Conservation (phyloP, 92 coral and sea anemone genomes). For the Siderastrea siderea region DNA sequence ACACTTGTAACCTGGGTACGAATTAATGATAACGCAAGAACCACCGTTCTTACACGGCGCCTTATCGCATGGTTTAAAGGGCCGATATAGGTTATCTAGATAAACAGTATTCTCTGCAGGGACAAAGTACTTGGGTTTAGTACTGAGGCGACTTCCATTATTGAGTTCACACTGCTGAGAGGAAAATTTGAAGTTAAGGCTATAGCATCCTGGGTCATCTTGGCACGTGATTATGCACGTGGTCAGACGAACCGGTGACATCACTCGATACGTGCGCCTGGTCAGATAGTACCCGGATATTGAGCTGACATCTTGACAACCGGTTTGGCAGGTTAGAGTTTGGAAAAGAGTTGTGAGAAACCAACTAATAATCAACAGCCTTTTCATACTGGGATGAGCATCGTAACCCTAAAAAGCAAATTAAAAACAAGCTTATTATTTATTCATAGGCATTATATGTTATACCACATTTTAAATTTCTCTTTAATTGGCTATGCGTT, state of each 20-base stretch:
- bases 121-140: constrained; percentile 25
- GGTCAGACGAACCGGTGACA: constrained; percentile 40
- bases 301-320: constrained; percentile 59
- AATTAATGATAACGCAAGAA: constrained; percentile 36
- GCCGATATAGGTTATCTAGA: constrained; percentile 59
- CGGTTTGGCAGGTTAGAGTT: constrained; percentile 13
- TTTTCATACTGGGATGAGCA: background rate
- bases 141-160: constrained; percentile 33
- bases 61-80: constrained; percentile 60
- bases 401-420: background rate
- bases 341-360: background rate
- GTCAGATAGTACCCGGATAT: constrained; percentile 54
- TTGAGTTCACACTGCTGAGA: constrained; percentile 58
- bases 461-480: background rate
- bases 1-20: constrained; percentile 59
- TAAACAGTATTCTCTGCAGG: constrained; percentile 32
- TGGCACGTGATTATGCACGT: constrained; percentile 74
- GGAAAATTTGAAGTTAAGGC: constrained; percentile 63
- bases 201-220: constrained; percentile 60
- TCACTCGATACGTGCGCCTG: constrained; percentile 54
- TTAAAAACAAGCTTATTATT: background rate
- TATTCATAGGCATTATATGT: background rate
- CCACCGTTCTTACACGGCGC: constrained; percentile 68
- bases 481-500: background rate
- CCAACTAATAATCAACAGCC: background rate